A percentile compares a stretch with the other conserved stretches of the same genome.
Conservation (phyloP, 1,140 invertebrate genomes). For the Berghia stephanieae region DNA sequence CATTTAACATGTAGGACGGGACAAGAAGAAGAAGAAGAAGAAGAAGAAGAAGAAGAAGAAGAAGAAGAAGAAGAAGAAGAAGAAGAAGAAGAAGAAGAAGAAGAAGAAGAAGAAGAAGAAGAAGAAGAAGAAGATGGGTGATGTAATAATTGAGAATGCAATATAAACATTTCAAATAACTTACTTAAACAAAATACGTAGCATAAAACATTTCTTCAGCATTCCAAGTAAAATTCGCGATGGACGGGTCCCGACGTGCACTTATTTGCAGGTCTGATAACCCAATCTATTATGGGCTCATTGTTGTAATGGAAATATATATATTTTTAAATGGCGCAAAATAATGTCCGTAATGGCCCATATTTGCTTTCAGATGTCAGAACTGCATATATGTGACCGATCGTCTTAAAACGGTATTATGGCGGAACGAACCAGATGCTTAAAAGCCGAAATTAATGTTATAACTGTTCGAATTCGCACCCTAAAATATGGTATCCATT, state of each 20-base stretch:
- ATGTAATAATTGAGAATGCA: not conserved
- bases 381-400: too few species aligned
- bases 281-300: not conserved
- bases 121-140: not conserved
- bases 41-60: not conserved
- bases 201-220: not conserved
- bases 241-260: too few species aligned
- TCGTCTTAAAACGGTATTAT: too few species aligned
- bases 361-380: too few species aligned
- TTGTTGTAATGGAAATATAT: not conserved
- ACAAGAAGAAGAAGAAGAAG: constrained; percentile 7
- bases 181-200: not conserved
- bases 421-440: too few species aligned
- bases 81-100: not conserved
- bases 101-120: not conserved
- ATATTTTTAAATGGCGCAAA: too few species aligned
- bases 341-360: too few species aligned
- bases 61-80: not conserved
- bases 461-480: too few species aligned
- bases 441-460: too few species aligned
- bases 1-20: too few species aligned
- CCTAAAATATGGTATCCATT: too few species aligned
- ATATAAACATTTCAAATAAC: not conserved
- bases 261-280: not conserved
- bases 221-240: not conserved